Evolutionary conservation across 1,140 invertebrate genomes (phyloP).

Genomic region (Hyles euphorbiae): DNA sequence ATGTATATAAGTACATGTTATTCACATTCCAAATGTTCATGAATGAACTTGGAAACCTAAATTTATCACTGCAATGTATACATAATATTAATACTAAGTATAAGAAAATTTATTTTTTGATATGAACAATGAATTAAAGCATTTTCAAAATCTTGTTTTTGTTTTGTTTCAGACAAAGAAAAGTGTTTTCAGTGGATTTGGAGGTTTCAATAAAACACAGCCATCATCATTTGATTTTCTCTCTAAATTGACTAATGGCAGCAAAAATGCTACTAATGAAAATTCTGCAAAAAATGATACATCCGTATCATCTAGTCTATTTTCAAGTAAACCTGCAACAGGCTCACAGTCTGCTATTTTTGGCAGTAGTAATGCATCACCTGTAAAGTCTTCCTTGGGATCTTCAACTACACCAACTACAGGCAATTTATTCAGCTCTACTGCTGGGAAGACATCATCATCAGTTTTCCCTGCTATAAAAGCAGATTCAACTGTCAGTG

Average conservation of each 20-base stretch:
- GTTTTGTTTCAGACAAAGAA: slow-evolving; percentile 70
- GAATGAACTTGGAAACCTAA: no score
- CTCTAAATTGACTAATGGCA: slow-evolving; percentile 69
- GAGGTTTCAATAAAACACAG: slow-evolving; percentile 76
- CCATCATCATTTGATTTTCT: slow-evolving; percentile 78
- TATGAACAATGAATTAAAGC: no score
- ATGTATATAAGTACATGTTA: no score
- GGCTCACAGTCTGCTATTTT: slow-evolving; percentile 41
- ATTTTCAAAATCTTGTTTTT: no score
- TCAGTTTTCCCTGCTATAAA: slow-evolving; percentile 38
- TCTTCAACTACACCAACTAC: slow-evolving; percentile 22
- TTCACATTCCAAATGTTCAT: no score
- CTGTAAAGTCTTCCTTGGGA: slow-evolving; percentile 24
- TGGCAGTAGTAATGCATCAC: slow-evolving; percentile 26
- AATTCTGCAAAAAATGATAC: slow-evolving; percentile 33
- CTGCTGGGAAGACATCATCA: slow-evolving; percentile 12
- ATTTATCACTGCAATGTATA: no score
- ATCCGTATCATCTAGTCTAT: slow-evolving; percentile 29
- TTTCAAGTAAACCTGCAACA: slow-evolving; percentile 28
- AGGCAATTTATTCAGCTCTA: slow-evolving; percentile 20
- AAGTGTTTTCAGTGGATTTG: slow-evolving; percentile 80
- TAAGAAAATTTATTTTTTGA: no score
- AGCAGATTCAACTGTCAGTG: slow-evolving; percentile 37
- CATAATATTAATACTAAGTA: no score
- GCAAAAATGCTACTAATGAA: slow-evolving; percentile 32